These are phyloP conservation scores for Eremobia ochroleuca DNA, from an alignment of 2,888 invertebrate genomes.

Conservation along the genomic window DNA sequence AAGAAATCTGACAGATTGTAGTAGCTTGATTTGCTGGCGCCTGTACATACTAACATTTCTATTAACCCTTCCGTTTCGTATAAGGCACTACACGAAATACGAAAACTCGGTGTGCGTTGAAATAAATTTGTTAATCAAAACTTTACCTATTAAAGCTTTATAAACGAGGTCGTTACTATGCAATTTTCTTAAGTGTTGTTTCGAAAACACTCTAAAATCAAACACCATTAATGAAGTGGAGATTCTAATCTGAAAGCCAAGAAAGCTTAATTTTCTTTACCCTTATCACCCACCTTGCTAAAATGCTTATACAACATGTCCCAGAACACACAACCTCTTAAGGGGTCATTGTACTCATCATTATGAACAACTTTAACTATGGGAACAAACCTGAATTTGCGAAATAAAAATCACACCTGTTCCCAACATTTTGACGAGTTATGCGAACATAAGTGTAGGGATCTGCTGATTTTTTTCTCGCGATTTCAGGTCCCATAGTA, in stretches of 20 bases:
- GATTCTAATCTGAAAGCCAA: constrained; percentile 17
- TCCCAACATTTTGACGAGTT: too few relatives aligned
- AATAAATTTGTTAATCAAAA: constrained; percentile 22
- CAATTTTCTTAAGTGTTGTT: constrained; percentile 35
- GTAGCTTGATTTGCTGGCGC: too few relatives aligned
- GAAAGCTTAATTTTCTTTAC: background rate
- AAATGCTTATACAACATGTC: too few relatives aligned
- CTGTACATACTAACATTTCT: constrained; percentile 4
- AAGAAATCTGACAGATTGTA: too few relatives aligned
- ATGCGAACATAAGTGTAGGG: too few relatives aligned
- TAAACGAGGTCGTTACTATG: background rate
- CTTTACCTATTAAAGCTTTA: constrained; percentile 12
- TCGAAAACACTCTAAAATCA: constrained; percentile 15
- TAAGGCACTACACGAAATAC: constrained; percentile 8
- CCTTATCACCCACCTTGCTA: background rate
- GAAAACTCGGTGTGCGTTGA: background rate
- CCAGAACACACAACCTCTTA: too few relatives aligned
- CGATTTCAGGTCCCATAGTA: too few relatives aligned
- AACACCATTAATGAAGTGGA: constrained; percentile 4
- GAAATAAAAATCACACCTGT: too few relatives aligned
- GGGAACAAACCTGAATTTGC: too few relatives aligned
- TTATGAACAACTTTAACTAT: too few relatives aligned
- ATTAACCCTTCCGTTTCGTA: constrained; percentile 23
- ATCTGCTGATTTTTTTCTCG: too few relatives aligned
- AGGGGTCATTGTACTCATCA: too few relatives aligned